Conservation (phyloP, 2,888 invertebrate species). For the Eupeodes luniger region DNA sequence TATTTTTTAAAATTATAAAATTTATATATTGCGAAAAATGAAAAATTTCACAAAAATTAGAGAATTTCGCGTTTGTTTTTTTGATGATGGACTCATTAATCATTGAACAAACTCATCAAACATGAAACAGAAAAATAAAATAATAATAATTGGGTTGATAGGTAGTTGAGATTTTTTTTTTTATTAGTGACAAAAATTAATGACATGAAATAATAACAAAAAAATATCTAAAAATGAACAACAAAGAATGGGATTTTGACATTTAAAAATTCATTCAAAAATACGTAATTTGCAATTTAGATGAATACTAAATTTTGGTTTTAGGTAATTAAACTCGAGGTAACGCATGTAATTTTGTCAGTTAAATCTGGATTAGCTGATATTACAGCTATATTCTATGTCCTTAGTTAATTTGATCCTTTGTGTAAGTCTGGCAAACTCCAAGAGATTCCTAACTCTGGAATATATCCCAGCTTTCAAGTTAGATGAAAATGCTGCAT, state of each 20-base stretch:
- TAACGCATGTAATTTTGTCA: no score
- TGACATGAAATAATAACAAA: background rate
- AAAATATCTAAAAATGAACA: background rate
- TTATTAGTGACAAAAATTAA: slow-evolving; percentile 38
- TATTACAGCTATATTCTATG: no score
- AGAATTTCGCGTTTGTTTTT: slow-evolving; percentile 34
- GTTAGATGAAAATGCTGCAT: no score
- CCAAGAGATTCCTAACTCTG: no score
- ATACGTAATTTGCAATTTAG: no score
- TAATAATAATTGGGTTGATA: background rate
- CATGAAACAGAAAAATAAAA: slow-evolving; percentile 18
- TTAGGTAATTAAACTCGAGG: no score
- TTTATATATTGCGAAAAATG: slow-evolving; percentile 39
- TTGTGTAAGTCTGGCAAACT: no score
- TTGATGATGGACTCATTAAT: slow-evolving; percentile 43
- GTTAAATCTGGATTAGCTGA: no score
- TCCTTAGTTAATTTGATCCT: no score
- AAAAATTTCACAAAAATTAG: slow-evolving; percentile 5
- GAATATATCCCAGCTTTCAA: no score
- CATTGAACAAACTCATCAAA: slow-evolving; percentile 56
- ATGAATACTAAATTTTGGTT: no score
- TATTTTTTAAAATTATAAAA: no score
- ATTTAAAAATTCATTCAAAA: background rate
- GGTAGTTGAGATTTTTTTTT: slow-evolving; percentile 19
- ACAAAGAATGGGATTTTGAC: background rate